Evolutionary conservation across 2,888 invertebrate genomes (phyloP), one percentile per base, ranked within the genome.

Genomic region (Malthinus seriepunctatus): DNA sequence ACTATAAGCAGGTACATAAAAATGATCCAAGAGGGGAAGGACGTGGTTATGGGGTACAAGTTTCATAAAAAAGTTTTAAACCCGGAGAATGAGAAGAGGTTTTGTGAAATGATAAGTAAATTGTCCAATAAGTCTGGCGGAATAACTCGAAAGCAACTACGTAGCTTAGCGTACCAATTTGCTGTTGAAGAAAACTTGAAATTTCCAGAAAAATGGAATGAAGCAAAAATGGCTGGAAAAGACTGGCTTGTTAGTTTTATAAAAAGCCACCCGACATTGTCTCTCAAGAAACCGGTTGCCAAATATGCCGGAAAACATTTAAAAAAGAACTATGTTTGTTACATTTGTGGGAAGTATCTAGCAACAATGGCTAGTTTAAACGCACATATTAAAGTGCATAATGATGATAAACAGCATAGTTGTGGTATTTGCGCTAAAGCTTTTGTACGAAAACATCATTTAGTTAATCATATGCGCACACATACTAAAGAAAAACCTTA

Each of bases 401-500:
- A 81, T 1, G 82, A 83, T 3, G 74, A 60, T 42, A 62, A 63
- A 23, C 48, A 54, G 1, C 63, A 58, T 39, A 45, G 61, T 1
- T 81, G 81, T 62, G 77, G 79, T 14, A 23, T 77, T 4, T 81
- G 81, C 63, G 80, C 80, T 33, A 81, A 81, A 63, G 78, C 76
- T 9, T 82, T 81, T 66, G 78, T 78, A 11, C 54, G 61, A 15
- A 78, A 74, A 1, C 76, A 78, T 9, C 63, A 80, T 8, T 63
- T 84, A 45, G 80, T 78, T 32, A 75, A 79, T 0, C 84, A 84
- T 47, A 81, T 81, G 75, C 80, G 83, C 0, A 78, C 78, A 0
- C 85, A 85, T 54, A 80, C 81, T 1, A 82, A 83, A 8, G 74
- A 80, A 0, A 75, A 83, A 33, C 84, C 84, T 1, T 83, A 79